A percentile compares a stretch with the other conserved stretches of the same genome.
Evolutionary conservation across 2,113 vertebrate genomes (phyloP).

Genomic region (Dolichotis patagonum): DNA sequence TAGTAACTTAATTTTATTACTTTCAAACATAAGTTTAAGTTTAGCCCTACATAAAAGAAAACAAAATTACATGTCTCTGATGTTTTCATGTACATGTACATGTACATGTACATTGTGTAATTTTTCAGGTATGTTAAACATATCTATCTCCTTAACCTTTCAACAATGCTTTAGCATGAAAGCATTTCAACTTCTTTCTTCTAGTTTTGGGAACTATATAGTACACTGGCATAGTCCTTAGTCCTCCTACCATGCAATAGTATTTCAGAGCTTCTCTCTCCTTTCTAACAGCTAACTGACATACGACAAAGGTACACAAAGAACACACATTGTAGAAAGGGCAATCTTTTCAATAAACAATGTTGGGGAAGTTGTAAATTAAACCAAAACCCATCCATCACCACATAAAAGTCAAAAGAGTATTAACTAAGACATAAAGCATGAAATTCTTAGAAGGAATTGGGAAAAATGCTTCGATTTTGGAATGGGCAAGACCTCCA

Average conservation of each 20-base stretch:
- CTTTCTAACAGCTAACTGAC: background rate
- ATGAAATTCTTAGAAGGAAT: background rate
- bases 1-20: background rate
- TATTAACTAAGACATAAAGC: background rate
- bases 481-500: background rate
- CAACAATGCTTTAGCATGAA: background rate
- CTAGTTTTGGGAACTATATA: background rate
- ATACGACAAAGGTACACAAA: background rate
- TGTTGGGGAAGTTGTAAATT: background rate
- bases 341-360: background rate
- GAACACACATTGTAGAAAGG: background rate
- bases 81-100: background rate
- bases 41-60: background rate
- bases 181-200: background rate
- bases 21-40: background rate
- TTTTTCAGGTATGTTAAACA: background rate
- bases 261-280: background rate
- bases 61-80: background rate
- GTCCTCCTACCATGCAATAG: background rate
- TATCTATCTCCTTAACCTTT: background rate
- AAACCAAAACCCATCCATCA: background rate
- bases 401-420: background rate
- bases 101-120: background rate
- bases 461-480: background rate
- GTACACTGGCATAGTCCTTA: background rate